Evolutionary conservation across 1,140 invertebrate species (phyloP).

Genomic region (Tigriopus japonicus): DNA sequence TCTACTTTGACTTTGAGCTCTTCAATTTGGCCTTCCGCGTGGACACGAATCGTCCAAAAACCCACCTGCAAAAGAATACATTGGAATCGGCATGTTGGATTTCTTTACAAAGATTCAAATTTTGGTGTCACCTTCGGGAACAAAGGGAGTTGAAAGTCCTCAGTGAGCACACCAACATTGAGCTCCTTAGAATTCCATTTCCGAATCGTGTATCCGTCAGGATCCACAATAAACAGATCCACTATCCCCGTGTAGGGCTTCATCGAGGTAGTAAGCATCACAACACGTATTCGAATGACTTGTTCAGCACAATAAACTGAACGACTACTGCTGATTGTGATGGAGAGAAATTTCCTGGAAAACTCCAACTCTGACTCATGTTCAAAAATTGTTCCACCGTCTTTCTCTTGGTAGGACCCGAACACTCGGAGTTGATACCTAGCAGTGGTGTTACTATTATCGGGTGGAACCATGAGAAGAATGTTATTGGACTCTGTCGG

Average conservation of each 20-base stretch:
- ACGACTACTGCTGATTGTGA: not conserved
- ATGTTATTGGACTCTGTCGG: not conserved
- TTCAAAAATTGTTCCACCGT: not conserved
- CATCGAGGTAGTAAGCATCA: not conserved
- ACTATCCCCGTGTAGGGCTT: slow-evolving; percentile 2
- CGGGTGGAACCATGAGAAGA: not conserved
- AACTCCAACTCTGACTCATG: not conserved
- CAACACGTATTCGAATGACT: not conserved
- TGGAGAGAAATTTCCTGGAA: not conserved
- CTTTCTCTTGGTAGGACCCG: not conserved
- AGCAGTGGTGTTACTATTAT: not conserved
- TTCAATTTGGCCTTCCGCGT: slow-evolving; percentile 28
- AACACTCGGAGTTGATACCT: not conserved
- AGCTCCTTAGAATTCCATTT: slow-evolving; percentile 13
- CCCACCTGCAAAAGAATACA: slow-evolving; percentile 20
- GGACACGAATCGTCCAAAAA: slow-evolving; percentile 29
- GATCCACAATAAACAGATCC: slow-evolving; percentile 3
- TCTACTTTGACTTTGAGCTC: slow-evolving; percentile 29
- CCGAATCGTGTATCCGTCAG: slow-evolving; percentile 1
- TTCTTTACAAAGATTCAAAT: too few relatives aligned
- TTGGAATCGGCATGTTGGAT: too few relatives aligned
- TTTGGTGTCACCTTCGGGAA: not conserved
- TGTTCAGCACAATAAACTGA: not conserved
- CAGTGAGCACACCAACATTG: not conserved
- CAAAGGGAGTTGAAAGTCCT: not conserved